Conservation (phyloP, 1,140 invertebrate species). For the Apis mellifera region DNA sequence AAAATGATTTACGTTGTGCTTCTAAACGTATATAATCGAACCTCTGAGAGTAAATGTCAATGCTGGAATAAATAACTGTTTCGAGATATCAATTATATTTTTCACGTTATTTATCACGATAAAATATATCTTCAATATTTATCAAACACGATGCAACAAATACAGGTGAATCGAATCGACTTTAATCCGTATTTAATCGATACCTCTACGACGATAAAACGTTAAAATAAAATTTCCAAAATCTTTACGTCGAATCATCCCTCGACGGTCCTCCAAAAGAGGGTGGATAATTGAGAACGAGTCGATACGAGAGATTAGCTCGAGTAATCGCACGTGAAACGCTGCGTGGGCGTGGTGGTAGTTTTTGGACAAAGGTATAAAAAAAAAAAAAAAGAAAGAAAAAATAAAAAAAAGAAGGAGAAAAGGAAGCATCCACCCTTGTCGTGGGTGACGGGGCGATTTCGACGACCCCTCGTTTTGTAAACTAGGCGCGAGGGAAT, state of each 20-base stretch:
- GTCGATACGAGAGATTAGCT: constrained; percentile 12
- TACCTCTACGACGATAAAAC: no score
- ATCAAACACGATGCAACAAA: no score
- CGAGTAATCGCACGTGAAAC: constrained; percentile 43
- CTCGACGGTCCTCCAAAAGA: background rate
- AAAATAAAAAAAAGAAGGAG: no score
- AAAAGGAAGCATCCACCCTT: constrained; percentile 70
- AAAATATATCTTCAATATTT: no score
- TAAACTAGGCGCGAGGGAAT: constrained; percentile 80
- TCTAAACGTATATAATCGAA: background rate
- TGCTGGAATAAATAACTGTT: background rate
- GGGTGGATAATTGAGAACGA: constrained; percentile 2
- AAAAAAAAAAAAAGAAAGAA: no score
- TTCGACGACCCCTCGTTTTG: constrained; percentile 77
- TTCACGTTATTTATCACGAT: no score
- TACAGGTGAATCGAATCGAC: no score
- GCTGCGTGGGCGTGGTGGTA: constrained; percentile 6
- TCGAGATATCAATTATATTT: background rate
- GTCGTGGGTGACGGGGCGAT: constrained; percentile 77
- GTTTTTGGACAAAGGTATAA: background rate
- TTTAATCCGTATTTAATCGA: no score
- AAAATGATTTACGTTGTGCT: no score
- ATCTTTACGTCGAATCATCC: background rate
- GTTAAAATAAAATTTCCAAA: no score
- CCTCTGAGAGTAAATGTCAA: background rate